Base-by-base conservation (phyloP, 2,113 vertebrate genomes). In the Myotis brandtii region DNA sequence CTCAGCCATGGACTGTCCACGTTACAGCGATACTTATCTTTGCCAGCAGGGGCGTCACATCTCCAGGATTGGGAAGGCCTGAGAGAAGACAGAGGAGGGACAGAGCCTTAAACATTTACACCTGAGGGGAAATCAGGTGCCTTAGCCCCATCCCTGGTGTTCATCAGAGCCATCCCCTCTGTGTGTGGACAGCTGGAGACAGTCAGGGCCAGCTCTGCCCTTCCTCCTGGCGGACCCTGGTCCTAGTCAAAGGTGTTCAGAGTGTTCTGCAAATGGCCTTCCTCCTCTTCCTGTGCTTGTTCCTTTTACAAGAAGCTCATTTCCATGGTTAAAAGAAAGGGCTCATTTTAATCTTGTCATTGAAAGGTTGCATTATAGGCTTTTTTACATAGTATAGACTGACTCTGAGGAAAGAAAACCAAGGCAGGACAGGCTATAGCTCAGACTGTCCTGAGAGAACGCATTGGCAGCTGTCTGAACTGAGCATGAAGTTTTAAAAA, bases 291-390 rank as follows among this genome's bases (percentile, higher is more conserved):
- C 43, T 76, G 8, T 20, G 67, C 34, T 59, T 77, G 17, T 82
- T 86, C 59, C 37, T 89, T 52, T 52, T 87, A 30, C 14, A 25
- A 91, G 76, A 48, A 88, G 77, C 50, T 88, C 25, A 18, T 81
- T 80, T 97, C 56, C n/a, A 25, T 69, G n/a, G 37, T 56, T 62
- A 46, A 91, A 86, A 37, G 25, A 27, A 96, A 46, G 23, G 52
- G 72, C 14, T 46, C 46, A 79, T 50, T 89, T 52, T 46, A 32
- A 72, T 30, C 9, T n/a, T n/a, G n/a, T n/a, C n/a, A n/a, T 76
- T 72, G 50, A 59, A 81, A 84, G 48, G 17, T 87, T 86, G 52
- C 62, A 62, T 96, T 52, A 83, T 40, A 34, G 27, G 75, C 6
- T 18, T 46, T 5, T 64, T 34, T 34, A 5, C 54, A 37, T 54